phyloP scores from a whole-genome alignment of 2,888 invertebrate genomes.

The Lymantria monacha region DNA sequence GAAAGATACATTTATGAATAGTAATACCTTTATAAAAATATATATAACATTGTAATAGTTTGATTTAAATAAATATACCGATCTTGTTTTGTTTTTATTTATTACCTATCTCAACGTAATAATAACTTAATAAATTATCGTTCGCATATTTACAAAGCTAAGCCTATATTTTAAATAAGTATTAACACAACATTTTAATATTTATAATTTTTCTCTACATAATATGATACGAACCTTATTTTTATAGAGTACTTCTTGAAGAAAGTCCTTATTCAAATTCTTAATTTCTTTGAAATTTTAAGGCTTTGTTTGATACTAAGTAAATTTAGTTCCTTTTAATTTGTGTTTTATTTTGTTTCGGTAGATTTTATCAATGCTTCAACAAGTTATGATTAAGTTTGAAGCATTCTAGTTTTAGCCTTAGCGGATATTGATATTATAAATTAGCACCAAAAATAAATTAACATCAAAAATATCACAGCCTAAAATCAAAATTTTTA shows the following conservation, averaged over 20 bases:
- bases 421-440: too few relatives aligned
- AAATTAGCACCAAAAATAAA: background rate
- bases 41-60: background rate
- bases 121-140: conserved; percentile 9
- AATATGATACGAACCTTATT: too few relatives aligned
- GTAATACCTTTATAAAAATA: too few relatives aligned
- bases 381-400: too few relatives aligned
- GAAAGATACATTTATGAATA: too few relatives aligned
- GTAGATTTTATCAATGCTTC: too few relatives aligned
- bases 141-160: conserved; percentile 9
- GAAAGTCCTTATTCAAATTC: background rate
- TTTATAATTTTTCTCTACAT: background rate
- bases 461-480: background rate
- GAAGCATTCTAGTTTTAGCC: too few relatives aligned
- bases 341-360: too few relatives aligned
- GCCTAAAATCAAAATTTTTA: conserved; percentile 1
- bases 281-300: background rate
- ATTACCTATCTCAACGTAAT: background rate
- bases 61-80: conserved; percentile 19
- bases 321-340: too few relatives aligned
- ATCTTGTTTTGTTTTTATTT: conserved; percentile 25
- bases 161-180: conserved; percentile 1
- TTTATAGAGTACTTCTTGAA: too few relatives aligned
- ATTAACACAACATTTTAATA: conserved; percentile 7
- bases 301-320: too few relatives aligned